Base-by-base conservation (phyloP, 2,888 invertebrate genomes). In the Ectemnius continuus region DNA sequence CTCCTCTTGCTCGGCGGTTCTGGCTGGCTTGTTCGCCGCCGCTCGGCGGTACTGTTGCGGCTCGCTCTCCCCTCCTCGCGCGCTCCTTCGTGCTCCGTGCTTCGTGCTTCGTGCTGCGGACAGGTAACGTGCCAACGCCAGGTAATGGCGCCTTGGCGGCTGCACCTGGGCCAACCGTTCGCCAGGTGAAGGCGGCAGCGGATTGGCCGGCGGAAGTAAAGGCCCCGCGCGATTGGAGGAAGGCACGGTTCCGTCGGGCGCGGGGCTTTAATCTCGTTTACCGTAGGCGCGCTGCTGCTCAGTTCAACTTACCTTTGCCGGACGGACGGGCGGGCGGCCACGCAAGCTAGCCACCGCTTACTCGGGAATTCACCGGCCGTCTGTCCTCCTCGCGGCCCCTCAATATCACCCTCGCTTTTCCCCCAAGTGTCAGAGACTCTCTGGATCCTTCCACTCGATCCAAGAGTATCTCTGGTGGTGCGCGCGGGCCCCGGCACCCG, bases 261-360 rank as follows among this genome's bases (percentile, higher is more conserved):
- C 75, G 82, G 79, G 82, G 87, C 87, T 87, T 85, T 86, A 89
- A 89, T 89, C 89, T 89, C 87, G 85, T 89, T 88, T 88, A 87
- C 89, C 88, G 89, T 89, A 87, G 85, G 84, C 85, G 86, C 86
- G 86, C 85, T 84, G 83, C 82, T 82, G 83, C 85, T 88, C 88
- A 88, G 89, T 88, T 88, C 86, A 85, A 88, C 87, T 89, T 87
- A 88, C 88, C 87, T 86, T 87, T 81, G 88, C 84, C 82, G 83
- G 80, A 87, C 87, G 88, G 84, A 84, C 86, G 88, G 84, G 84
- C 86, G 86, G 86, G 84, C 81, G 82, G 69, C 70, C 67, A 73
- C 62, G 73, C 73, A 75, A 75, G 36, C 36, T 36, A 36, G 36
- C 36, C 70, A 62, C 71, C 70, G 61, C 48, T 60, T 73, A 58